Percentiles rank a stretch among this genome's conserved stretches.
phyloP scores from a whole-genome alignment of 2,888 invertebrate genomes.

The Ceratothoa steindachneri region DNA sequence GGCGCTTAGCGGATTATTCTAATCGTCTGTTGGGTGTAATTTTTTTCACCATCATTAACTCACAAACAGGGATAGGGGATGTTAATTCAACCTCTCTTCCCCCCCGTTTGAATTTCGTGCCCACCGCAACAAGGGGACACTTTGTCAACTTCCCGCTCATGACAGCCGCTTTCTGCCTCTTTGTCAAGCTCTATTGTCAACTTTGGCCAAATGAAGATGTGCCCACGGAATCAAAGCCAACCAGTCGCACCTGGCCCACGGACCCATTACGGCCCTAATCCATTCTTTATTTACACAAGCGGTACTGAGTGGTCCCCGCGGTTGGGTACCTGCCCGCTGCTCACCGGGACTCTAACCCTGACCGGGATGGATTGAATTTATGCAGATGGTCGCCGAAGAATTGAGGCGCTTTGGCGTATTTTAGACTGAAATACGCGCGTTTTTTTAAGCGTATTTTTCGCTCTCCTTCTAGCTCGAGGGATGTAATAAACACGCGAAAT shows the following conservation, averaged over 20 bases:
- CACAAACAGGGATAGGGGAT: too few relatives aligned
- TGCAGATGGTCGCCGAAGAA: background rate
- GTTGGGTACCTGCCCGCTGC: background rate
- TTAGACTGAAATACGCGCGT: too few relatives aligned
- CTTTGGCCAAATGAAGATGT: background rate
- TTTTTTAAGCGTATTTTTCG: too few relatives aligned
- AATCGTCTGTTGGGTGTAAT: too few relatives aligned
- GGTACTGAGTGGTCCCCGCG: background rate
- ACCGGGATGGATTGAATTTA: background rate
- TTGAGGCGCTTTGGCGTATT: too few relatives aligned
- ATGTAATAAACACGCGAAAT: too few relatives aligned
- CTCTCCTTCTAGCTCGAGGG: too few relatives aligned
- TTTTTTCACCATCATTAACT: too few relatives aligned
- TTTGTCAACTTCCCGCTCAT: background rate
- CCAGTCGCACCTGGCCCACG: background rate
- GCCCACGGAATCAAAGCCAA: background rate
- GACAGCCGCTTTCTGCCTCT: background rate
- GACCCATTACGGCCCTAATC: background rate
- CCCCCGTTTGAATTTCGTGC: too few relatives aligned
- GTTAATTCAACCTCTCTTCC: too few relatives aligned
- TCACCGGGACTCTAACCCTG: background rate
- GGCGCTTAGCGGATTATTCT: too few relatives aligned
- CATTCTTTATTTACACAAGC: background rate
- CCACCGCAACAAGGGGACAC: too few relatives aligned
- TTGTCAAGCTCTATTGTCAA: background rate